Conservation (phyloP, 1,140 invertebrate species). For the Anoplophora glabripennis region DNA sequence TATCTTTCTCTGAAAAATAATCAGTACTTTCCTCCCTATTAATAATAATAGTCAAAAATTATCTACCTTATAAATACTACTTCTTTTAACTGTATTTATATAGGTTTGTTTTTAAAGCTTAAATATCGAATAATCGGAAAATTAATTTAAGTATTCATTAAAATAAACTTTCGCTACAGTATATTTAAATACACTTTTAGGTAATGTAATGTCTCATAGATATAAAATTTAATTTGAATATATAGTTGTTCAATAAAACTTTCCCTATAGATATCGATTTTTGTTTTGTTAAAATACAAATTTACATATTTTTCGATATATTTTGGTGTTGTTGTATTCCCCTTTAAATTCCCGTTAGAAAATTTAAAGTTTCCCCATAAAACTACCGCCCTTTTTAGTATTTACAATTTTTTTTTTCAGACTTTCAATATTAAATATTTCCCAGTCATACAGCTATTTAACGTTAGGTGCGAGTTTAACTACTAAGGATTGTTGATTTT, state of each 20-base stretch:
- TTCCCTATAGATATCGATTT: slow-evolving; percentile 34
- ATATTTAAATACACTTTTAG: slow-evolving; percentile 40
- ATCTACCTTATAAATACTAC: slow-evolving; percentile 39
- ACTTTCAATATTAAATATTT: slow-evolving; percentile 4
- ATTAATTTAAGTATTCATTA: slow-evolving; percentile 33
- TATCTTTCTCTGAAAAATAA: slow-evolving; percentile 27
- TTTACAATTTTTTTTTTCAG: slow-evolving; percentile 20
- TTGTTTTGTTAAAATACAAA: slow-evolving; percentile 36
- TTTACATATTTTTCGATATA: slow-evolving; percentile 42
- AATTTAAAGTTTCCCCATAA: slow-evolving; percentile 17
- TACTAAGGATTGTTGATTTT: slow-evolving; percentile 39
- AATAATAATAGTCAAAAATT: slow-evolving; percentile 36
- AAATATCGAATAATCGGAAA: slow-evolving; percentile 33
- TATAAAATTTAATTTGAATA: slow-evolving; percentile 44
- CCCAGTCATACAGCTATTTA: slow-evolving; percentile 11
- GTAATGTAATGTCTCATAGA: slow-evolving; percentile 40
- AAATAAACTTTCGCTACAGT: slow-evolving; percentile 41
- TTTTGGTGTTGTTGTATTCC: slow-evolving; percentile 36
- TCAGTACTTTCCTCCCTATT: slow-evolving; percentile 28
- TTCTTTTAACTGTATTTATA: slow-evolving; percentile 26
- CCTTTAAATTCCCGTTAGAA: slow-evolving; percentile 14
- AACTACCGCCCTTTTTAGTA: slow-evolving; percentile 12
- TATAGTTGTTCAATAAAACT: slow-evolving; percentile 37
- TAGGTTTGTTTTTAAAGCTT: slow-evolving; percentile 36
- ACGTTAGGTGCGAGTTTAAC: slow-evolving; percentile 1